Conservation (phyloP, 2,113 vertebrate species). For the Oostethus manadensis region DNA sequence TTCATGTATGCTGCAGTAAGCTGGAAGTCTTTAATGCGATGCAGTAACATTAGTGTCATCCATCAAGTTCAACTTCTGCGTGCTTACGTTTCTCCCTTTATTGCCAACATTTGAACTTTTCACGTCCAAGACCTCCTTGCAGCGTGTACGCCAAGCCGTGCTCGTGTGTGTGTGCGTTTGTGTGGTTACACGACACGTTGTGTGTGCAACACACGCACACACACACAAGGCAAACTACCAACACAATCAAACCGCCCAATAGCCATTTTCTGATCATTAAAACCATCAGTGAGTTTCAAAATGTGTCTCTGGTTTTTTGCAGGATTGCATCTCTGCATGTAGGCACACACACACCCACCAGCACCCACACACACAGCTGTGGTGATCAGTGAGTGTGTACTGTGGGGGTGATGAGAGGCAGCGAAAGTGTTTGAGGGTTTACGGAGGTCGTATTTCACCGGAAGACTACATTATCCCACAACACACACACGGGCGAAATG, state of each 20-base stretch:
- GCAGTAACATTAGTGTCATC: too few species aligned
- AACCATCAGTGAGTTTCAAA: too few species aligned
- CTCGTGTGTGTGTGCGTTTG: too few species aligned
- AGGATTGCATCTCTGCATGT: neutral
- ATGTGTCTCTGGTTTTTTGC: neutral
- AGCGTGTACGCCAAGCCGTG: too few species aligned
- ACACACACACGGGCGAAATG: slow-evolving; percentile 18
- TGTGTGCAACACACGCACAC: neutral
- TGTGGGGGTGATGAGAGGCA: slow-evolving; percentile 23
- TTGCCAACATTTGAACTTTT: too few species aligned
- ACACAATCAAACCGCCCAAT: neutral
- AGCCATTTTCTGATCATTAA: neutral
- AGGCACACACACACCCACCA: neutral
- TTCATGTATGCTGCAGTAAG: too few species aligned
- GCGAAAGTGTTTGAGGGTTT: slow-evolving; percentile 50
- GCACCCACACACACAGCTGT: neutral
- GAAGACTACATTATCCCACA: slow-evolving; percentile 45
- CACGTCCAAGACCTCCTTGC: too few species aligned
- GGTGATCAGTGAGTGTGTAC: neutral
- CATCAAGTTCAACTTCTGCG: too few species aligned
- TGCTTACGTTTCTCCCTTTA: too few species aligned
- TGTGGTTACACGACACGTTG: neutral
- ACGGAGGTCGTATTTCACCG: slow-evolving; percentile 49
- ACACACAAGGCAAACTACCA: neutral
- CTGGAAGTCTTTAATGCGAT: too few species aligned